A percentile compares a stretch with the other conserved stretches of the same genome.
Evolutionary conservation across 2,888 invertebrate species (phyloP).

Genomic region (Cancer borealis): DNA sequence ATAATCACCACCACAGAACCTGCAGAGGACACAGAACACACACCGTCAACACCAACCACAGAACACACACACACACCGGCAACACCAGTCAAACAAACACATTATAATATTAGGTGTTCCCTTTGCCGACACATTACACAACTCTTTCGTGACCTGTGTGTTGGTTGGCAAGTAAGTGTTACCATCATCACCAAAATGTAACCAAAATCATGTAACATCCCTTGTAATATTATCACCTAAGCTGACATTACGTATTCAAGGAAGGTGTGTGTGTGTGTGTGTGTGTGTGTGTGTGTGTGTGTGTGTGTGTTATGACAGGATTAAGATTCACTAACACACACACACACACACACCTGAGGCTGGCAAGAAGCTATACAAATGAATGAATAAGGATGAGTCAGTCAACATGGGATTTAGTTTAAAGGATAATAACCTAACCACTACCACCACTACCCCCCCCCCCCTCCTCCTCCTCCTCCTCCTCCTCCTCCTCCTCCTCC

Average conservation of each 20-base stretch:
- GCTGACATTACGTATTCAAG: not conserved
- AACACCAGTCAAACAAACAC: not conserved
- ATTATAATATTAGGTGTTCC: not conserved
- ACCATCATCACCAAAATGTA: too few relatives aligned
- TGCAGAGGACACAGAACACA: constrained; percentile 23
- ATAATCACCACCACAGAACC: constrained; percentile 93
- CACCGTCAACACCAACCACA: not conserved
- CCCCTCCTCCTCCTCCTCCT: not conserved
- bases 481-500: not conserved
- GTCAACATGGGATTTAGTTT: not conserved
- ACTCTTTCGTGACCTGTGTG: not conserved
- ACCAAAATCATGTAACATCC: not conserved
- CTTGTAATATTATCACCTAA: not conserved
- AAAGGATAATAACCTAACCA: too few relatives aligned
- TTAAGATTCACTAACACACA: not conserved
- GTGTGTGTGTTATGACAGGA: not conserved
- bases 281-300: not conserved
- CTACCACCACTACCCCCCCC: too few relatives aligned
- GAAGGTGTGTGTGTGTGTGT: not conserved
- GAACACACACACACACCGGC: not conserved
- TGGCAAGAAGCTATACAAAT: not conserved
- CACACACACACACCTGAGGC: not conserved
- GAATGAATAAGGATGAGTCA: not conserved
- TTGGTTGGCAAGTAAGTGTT: too few relatives aligned
- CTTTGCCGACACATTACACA: not conserved